A percentile compares a stretch with the other conserved stretches of the same genome.
Evolutionary conservation across 2,113 vertebrate genomes (phyloP).

Genomic region (Crotophaga sulcirostris): DNA sequence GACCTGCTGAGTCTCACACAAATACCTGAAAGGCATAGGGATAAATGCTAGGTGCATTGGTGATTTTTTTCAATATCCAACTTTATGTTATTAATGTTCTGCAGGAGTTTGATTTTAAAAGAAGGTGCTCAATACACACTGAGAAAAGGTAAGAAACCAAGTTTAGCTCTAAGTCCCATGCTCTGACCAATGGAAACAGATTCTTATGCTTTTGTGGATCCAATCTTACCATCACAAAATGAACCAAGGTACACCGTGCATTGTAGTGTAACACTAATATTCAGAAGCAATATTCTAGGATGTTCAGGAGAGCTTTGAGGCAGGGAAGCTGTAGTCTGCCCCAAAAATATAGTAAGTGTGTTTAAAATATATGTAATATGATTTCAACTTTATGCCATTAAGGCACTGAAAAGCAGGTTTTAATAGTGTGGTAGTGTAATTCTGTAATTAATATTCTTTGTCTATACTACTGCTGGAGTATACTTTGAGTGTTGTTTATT

Average conservation of each 20-base stretch:
- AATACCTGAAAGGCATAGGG: neutral
- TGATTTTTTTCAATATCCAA: neutral
- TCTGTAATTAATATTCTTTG: neutral
- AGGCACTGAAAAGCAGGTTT: neutral
- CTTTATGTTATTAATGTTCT: neutral
- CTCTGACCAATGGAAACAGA: neutral
- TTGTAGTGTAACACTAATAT: neutral
- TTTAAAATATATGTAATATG: neutral
- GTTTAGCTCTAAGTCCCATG: neutral
- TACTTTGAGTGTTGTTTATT: neutral
- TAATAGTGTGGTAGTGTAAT: neutral
- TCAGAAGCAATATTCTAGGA: neutral
- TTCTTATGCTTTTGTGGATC: neutral
- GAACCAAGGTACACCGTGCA: neutral
- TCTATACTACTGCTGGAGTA: neutral
- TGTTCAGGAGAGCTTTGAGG: neutral
- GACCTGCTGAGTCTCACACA: neutral
- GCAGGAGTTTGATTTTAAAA: neutral
- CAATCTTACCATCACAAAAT: neutral
- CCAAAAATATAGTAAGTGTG: neutral
- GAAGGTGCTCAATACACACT: neutral
- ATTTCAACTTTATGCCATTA: neutral
- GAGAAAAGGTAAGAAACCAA: neutral
- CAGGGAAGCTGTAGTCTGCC: neutral
- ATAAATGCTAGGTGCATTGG: neutral